phyloP scores from a whole-genome alignment of 1,140 invertebrate species.

The Pseudoatta argentina region DNA sequence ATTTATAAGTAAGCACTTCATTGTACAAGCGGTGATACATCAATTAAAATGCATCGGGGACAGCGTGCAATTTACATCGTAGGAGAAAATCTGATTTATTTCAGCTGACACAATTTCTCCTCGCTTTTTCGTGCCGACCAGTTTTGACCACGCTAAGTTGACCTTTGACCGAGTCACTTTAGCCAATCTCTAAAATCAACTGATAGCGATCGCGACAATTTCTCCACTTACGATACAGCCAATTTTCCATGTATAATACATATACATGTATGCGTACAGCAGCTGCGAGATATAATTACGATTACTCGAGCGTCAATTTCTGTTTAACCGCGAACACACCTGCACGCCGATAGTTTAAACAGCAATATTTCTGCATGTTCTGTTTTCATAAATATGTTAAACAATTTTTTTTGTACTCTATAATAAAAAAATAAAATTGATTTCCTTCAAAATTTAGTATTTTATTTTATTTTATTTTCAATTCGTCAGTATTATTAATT shows the following conservation, averaged over 20 bases:
- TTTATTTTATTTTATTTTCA: too few relatives aligned
- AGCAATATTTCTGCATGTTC: neutral
- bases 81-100: conserved; percentile 60
- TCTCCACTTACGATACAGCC: conserved; percentile 34
- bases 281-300: conserved; percentile 50
- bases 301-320: conserved; percentile 28
- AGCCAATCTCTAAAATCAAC: conserved; percentile 41
- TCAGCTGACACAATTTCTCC: conserved; percentile 46
- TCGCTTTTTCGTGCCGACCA: conserved; percentile 4
- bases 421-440: neutral
- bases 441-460: neutral
- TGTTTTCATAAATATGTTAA: neutral
- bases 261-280: conserved; percentile 8
- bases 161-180: conserved; percentile 24
- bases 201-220: conserved; percentile 60
- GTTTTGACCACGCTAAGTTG: conserved; percentile 25
- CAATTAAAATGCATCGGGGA: conserved; percentile 50
- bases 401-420: neutral
- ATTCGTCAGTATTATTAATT: too few relatives aligned
- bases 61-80: conserved; percentile 40
- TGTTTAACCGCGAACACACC: conserved; percentile 40
- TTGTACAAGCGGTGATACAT: conserved; percentile 10
- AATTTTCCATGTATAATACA: conserved; percentile 9
- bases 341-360: conserved; percentile 36
- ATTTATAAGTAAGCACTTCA: neutral